Base-by-base conservation (phyloP, 1,140 invertebrate genomes). In the Mya arenaria region DNA sequence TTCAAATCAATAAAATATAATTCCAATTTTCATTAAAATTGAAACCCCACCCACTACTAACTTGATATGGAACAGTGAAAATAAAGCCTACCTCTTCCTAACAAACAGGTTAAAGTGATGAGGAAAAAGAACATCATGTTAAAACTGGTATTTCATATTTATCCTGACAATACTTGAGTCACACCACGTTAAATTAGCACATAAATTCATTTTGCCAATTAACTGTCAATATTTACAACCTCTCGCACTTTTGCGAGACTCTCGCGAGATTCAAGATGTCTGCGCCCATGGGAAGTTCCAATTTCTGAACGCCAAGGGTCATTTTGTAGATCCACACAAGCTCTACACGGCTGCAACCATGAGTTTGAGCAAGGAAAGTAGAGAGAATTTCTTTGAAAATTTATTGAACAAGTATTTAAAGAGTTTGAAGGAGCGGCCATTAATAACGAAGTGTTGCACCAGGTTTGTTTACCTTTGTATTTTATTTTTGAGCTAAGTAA, bases 191-290 rank as follows among this genome's bases (percentile, higher is more conserved):
- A n/a, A n/a, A n/a, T n/a, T n/a, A n/a, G n/a, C n/a, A n/a, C n/a
- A n/a, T n/a, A n/a, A n/a, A n/a, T n/a, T n/a, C n/a, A n/a, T n/a
- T 62, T 23, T 69, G 36, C 52, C 48, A 71, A 69, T 80, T 62
- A 80, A 32, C 48, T 80, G 37, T 80, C 66, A 69, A 69, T 60
- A 60, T 15, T 37, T 13, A 17, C 52, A 28, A 17, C 73, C 56
- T 52, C 79, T 39, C 68, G 25, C 32, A 5, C 4, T 19, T 8
- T 44, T 37, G 37, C 41, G 13, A 36, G 4, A 55, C 17, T 23
- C 65, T 55, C 36, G 28, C 86, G 87, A 85, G 83, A 88, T 68
- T n/a, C 77, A 87, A 84, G 15, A 86, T 89, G 86, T 82, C 84
- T 73, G 77, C 81, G 80, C 73, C 85, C 84, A 79, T 65, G 65